Percentiles rank a stretch among this genome's conserved stretches.
These are phyloP conservation scores for Drosophila anomelani DNA, from an alignment of 2,888 invertebrate species.

Conservation along the genomic window DNA sequence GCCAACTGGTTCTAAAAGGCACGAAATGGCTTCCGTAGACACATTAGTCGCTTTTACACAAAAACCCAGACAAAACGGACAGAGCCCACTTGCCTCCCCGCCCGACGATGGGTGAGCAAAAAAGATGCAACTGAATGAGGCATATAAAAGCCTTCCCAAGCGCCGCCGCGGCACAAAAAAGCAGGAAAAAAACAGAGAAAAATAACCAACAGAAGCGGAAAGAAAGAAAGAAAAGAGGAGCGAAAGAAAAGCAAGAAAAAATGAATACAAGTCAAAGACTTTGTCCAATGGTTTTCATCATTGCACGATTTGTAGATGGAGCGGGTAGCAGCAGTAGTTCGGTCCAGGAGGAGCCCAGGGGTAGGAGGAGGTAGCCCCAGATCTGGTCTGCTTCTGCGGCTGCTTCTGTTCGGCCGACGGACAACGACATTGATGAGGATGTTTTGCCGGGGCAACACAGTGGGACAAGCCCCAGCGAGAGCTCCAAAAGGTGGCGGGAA, in stretches of 20 bases:
- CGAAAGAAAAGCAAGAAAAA: conserved; percentile 71
- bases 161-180: conserved; percentile 55
- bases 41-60: conserved; percentile 82
- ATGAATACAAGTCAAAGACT: conserved; percentile 80
- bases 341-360: not conserved
- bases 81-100: conserved; percentile 4
- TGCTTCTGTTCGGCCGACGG: conserved; percentile 51
- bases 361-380: conserved; percentile 16
- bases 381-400: conserved; percentile 41
- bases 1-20: conserved; percentile 74
- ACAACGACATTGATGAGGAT: conserved; percentile 76
- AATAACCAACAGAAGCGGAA: conserved; percentile 49
- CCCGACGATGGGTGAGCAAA: conserved; percentile 21
- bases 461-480: conserved; percentile 38
- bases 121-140: conserved; percentile 76
- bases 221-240: conserved; percentile 42
- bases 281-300: conserved; percentile 79
- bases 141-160: conserved; percentile 74
- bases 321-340: conserved; percentile 11
- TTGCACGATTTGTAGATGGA: conserved; percentile 74
- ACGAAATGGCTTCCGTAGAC: conserved; percentile 81
- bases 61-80: conserved; percentile 55
- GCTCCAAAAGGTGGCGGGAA: not conserved
- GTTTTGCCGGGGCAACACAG: conserved; percentile 62
- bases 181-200: conserved; percentile 50